Conservation (phyloP, 2,113 vertebrate genomes). For the Campylomormyrus tamandua region DNA sequence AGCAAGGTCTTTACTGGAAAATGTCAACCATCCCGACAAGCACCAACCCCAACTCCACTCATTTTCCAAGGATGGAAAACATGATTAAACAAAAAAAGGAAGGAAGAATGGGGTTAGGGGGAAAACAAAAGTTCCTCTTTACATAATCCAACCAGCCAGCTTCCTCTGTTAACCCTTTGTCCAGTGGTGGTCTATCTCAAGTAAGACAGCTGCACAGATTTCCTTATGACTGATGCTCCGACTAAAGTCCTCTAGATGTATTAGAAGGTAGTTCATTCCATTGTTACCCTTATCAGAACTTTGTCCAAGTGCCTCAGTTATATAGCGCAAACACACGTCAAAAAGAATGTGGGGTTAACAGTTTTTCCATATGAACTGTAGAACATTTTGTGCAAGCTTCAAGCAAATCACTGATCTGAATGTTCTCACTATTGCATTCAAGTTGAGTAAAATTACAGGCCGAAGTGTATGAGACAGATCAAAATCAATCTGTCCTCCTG, state of each 20-base stretch:
- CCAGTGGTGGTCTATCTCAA: constrained; percentile 22
- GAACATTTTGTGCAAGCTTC: not conserved
- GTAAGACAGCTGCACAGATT: not conserved
- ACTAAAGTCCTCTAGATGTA: not conserved
- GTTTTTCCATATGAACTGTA: not conserved
- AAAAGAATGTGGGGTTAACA: not conserved
- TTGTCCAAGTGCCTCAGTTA: not conserved
- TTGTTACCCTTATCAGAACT: not conserved
- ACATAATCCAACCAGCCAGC: constrained; percentile 7
- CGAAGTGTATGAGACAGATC: not conserved
- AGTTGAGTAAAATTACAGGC: not conserved
- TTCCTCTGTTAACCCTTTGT: constrained; percentile 28
- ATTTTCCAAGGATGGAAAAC: constrained; percentile 30
- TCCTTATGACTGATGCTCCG: not conserved
- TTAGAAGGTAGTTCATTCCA: constrained; percentile 11
- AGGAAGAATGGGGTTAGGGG: constrained; percentile 4
- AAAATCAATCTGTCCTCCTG: not conserved
- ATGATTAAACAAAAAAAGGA: constrained; percentile 20
- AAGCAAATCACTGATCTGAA: not conserved
- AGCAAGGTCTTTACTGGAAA: not conserved
- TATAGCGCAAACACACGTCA: not conserved
- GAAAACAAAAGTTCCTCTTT: constrained; percentile 1
- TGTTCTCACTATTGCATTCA: not conserved
- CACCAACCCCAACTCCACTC: not conserved
- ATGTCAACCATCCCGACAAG: not conserved